These are phyloP conservation scores for Rhagonycha fulva DNA, from an alignment of 2,888 invertebrate genomes.

Conservation along the genomic window DNA sequence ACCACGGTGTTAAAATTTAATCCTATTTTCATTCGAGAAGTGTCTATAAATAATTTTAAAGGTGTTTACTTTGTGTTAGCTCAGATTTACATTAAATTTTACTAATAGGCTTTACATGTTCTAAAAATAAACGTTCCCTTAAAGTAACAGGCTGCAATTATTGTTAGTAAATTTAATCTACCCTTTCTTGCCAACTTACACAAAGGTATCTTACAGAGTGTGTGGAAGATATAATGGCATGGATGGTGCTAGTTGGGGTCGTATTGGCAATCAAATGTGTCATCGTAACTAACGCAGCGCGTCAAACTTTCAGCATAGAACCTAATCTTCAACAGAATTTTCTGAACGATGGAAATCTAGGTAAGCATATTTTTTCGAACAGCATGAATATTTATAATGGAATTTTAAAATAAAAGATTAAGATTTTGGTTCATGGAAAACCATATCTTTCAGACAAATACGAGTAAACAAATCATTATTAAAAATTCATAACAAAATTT, in stretches of 20 bases:
- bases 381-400: neutral
- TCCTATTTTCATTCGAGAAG: neutral
- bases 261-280: constrained; percentile 38
- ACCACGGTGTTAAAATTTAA: neutral
- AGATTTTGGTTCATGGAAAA: neutral
- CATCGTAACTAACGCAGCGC: constrained; percentile 25
- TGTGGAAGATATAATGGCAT: constrained; percentile 36
- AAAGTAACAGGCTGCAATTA: constrained; percentile 6
- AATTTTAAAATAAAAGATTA: neutral
- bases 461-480: neutral
- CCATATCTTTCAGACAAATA: neutral
- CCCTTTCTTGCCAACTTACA: constrained; percentile 8
- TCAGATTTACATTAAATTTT: neutral
- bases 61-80: neutral
- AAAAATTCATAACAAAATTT: neutral
- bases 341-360: constrained; percentile 21
- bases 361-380: constrained; percentile 23
- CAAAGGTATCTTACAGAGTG: constrained; percentile 22
- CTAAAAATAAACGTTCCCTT: neutral
- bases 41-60: neutral
- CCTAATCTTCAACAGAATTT: constrained; percentile 26
- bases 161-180: constrained; percentile 16
- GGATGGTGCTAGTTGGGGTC: constrained; percentile 36
- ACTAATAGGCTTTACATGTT: neutral
- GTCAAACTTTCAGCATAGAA: constrained; percentile 20